Evolutionary conservation across 2,888 invertebrate species (phyloP).

Genomic region (Pocota personata): DNA sequence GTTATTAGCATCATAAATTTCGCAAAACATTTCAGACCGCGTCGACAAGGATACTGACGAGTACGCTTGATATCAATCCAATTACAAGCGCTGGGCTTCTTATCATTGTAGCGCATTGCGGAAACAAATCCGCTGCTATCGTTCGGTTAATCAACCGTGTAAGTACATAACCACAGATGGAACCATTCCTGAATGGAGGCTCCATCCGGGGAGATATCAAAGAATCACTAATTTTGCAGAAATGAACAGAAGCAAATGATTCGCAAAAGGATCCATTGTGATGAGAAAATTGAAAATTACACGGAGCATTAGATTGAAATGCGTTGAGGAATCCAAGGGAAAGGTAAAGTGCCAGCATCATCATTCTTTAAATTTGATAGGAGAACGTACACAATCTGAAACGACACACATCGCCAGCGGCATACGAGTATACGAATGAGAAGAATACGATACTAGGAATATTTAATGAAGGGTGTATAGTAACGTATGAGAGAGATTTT

Average conservation of each 20-base stretch:
- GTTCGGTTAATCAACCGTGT: slow-evolving; percentile 35
- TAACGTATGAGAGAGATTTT: slow-evolving; percentile 24
- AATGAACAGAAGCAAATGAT: slow-evolving; percentile 43
- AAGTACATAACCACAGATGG: slow-evolving; percentile 28
- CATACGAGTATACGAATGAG: too few species aligned
- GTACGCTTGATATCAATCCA: background rate
- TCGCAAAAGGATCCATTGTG: slow-evolving; percentile 34
- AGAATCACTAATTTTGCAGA: slow-evolving; percentile 38
- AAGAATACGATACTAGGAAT: slow-evolving; percentile 24
- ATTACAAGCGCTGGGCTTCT: background rate
- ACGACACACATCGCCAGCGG: slow-evolving; percentile 4
- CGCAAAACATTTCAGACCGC: slow-evolving; percentile 20
- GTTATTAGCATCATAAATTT: slow-evolving; percentile 37
- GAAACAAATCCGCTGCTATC: slow-evolving; percentile 26
- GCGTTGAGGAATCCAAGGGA: slow-evolving; percentile 2
- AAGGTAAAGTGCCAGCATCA: slow-evolving; percentile 8
- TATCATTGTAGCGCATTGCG: background rate
- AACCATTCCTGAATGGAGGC: background rate
- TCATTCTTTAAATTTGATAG: slow-evolving; percentile 30
- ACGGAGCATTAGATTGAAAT: slow-evolving; percentile 43
- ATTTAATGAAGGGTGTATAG: slow-evolving; percentile 36
- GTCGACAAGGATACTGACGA: background rate
- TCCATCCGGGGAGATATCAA: background rate
- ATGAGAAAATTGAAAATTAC: slow-evolving; percentile 56
- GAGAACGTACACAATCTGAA: slow-evolving; percentile 11